A percentile compares a stretch with the other conserved stretches of the same genome.
These are phyloP conservation scores for Drosophila anomalata DNA, from an alignment of 2,888 invertebrate genomes.

Conservation along the genomic window DNA sequence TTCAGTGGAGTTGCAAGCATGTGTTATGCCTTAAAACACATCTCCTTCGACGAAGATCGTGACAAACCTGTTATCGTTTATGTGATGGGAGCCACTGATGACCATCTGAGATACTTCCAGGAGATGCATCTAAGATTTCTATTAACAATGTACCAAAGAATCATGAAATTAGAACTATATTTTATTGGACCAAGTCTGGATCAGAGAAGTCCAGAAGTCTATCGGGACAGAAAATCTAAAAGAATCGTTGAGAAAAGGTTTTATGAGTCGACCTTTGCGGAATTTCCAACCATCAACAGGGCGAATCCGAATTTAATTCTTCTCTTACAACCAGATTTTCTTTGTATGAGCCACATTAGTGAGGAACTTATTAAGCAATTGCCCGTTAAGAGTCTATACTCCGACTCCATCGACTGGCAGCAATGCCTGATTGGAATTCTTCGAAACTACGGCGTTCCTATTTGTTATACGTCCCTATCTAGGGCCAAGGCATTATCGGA, in stretches of 20 bases:
- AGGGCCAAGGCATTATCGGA: slow-evolving; percentile 66
- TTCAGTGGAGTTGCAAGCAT: slow-evolving; percentile 77
- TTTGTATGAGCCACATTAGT: slow-evolving; percentile 32
- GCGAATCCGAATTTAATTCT: slow-evolving; percentile 67
- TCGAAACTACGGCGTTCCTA: slow-evolving; percentile 65
- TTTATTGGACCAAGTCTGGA: slow-evolving; percentile 67
- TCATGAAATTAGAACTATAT: slow-evolving; percentile 59
- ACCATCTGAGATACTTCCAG: slow-evolving; percentile 66
- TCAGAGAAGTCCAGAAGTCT: slow-evolving; percentile 38
- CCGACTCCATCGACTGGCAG: slow-evolving; percentile 57
- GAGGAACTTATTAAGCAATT: slow-evolving; percentile 5
- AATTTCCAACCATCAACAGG: slow-evolving; percentile 43
- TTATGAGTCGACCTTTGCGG: slow-evolving; percentile 47
- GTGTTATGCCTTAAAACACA: slow-evolving; percentile 58
- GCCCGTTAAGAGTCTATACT: not conserved
- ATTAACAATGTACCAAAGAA: slow-evolving; percentile 65
- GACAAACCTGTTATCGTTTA: slow-evolving; percentile 38
- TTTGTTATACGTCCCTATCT: slow-evolving; percentile 79
- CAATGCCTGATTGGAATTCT: slow-evolving; percentile 61
- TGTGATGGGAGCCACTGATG: slow-evolving; percentile 68
- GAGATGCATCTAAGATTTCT: slow-evolving; percentile 71
- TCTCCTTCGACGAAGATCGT: slow-evolving; percentile 19
- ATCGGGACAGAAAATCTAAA: not conserved
- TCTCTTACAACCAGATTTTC: slow-evolving; percentile 79
- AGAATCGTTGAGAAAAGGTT: slow-evolving; percentile 30